Conservation (phyloP, 2,113 vertebrate genomes). For the Epinephelus lanceolatus region DNA sequence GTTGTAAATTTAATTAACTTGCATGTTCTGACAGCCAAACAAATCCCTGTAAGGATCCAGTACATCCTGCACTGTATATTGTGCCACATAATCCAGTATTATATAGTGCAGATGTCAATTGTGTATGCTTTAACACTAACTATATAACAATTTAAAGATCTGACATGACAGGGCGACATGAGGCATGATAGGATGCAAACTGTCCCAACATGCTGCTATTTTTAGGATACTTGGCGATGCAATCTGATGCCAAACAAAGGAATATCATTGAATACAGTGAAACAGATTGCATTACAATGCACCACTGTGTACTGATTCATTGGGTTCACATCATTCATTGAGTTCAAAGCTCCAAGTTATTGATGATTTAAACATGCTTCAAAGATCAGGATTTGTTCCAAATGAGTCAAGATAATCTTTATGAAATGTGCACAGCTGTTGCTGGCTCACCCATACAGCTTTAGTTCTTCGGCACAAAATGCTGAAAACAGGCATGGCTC, state of each 20-base stretch:
- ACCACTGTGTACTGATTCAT: not conserved
- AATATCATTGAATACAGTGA: not conserved
- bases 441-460: constrained; percentile 21
- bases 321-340: not conserved
- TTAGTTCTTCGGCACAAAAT: constrained; percentile 5
- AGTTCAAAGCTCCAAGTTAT: not conserved
- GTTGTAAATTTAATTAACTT: constrained; percentile 3
- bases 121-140: not conserved
- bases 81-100: not conserved
- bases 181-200: not conserved
- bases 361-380: not conserved
- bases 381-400: constrained; percentile 12
- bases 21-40: not conserved
- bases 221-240: not conserved
- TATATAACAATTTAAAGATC: not conserved
- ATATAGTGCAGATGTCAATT: not conserved
- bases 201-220: not conserved
- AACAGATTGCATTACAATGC: not conserved
- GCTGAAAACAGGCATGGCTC: constrained; percentile 28
- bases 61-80: not conserved
- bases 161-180: not conserved
- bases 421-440: constrained; percentile 37
- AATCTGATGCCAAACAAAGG: not conserved
- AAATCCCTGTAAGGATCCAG: not conserved
- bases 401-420: constrained; percentile 1